A percentile compares a stretch with the other conserved stretches of the same genome.
These are phyloP conservation scores for Hydropsyche betteni DNA, from an alignment of 2,888 invertebrate genomes.

Conservation along the genomic window DNA sequence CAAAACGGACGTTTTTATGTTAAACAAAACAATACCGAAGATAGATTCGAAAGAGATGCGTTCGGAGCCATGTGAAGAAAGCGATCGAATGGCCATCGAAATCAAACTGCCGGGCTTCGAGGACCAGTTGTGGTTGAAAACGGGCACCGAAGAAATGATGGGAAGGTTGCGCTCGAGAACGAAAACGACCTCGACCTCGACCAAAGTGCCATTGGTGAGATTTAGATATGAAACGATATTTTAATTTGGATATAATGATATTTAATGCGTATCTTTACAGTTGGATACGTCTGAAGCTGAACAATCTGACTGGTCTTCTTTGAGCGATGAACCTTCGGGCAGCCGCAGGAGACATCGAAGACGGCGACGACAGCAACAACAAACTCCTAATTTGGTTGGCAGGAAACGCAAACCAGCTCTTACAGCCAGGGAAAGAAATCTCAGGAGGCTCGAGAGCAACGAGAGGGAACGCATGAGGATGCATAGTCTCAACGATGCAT, in stretches of 20 bases:
- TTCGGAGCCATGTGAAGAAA: conserved; percentile 49
- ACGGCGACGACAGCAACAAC: conserved; percentile 59
- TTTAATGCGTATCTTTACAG: conserved; percentile 32
- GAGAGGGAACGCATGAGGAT: conserved; percentile 82
- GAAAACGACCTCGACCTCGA: conserved; percentile 40
- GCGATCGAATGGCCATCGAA: conserved; percentile 46
- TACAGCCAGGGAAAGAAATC: conserved; percentile 74
- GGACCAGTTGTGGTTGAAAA: conserved; percentile 46
- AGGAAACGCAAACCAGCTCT: conserved; percentile 68
- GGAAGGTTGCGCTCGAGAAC: conserved; percentile 45
- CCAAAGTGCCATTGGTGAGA: conserved; percentile 45
- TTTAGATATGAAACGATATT: background rate
- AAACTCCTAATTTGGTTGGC: conserved; percentile 58
- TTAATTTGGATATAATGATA: background rate
- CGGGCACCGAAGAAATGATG: conserved; percentile 47
- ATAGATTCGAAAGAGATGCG: conserved; percentile 42
- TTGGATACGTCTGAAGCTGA: conserved; percentile 44
- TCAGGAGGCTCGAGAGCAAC: conserved; percentile 79
- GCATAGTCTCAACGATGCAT: conserved; percentile 83
- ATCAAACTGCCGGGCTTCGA: conserved; percentile 45
- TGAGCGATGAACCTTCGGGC: conserved; percentile 53
- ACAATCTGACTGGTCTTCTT: conserved; percentile 51
- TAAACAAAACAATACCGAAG: conserved; percentile 4
- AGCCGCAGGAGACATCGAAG: conserved; percentile 40
- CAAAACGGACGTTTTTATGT: background rate